Base-by-base conservation (phyloP, 2,797 vertebrate genomes). In the Peromyscus attwateri region DNA sequence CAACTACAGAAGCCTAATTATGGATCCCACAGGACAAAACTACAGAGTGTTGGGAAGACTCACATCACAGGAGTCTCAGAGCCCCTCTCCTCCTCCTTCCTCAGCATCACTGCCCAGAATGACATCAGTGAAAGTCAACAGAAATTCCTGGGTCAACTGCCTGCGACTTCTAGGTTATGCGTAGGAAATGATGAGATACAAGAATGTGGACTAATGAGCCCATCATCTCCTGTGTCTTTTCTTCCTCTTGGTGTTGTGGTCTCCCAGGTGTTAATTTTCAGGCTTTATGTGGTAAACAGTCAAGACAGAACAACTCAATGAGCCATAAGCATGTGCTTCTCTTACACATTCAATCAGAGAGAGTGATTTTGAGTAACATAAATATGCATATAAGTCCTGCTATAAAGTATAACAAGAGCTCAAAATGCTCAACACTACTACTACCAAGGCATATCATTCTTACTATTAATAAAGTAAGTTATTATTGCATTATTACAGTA, bases 1-100 rank as follows among this genome's bases (percentile, higher is more conserved):
- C 97, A 96, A 81, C 87, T 40, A 95, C 96, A 96, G 98, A 95
- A 95, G 97, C 97, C 95, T 91, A 92, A 75, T 94, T 77, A 93
- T 6, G 29, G 37, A 88, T 62, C 95, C 87, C 95, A 17, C 7
- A 62, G 94, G 97, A 96, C 70, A 94, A 31, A 57, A 73, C 34
- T 89, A 25, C 92, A 60, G 40, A 82, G 57, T 85, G 94, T 79
- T 87, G 87, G 96, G 96, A 97, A 92, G 96, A 92, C 90, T 29
- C 55, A 55, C 3, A 88, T 19, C 80, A 46, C 27, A 29, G 1
- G 3, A 57, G 29, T 94, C 62, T 79, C 66, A 52, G 75, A 95
- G 87, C 31, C 11, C 55, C 34, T 40, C 43, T 23, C 46, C 27
- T 34, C 46, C 27, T 34, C 79, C 37, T 49, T 77, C 92, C 52